Base-by-base conservation (phyloP, 2,888 invertebrate genomes). In the Frankliniella intonsa region DNA sequence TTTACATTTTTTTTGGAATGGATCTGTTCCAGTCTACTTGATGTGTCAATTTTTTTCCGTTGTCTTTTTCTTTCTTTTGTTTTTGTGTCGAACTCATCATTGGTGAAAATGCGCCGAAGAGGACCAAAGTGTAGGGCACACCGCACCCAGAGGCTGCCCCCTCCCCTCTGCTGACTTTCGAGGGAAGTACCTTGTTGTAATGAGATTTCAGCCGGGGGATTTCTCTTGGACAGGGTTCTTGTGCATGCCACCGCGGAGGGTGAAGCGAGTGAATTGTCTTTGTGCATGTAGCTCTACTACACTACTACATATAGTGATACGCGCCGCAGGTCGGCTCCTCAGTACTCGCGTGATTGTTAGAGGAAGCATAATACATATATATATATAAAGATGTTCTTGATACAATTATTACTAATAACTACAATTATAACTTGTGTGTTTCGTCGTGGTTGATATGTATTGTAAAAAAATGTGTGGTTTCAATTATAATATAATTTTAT, bases 401-500 rank as follows among this genome's bases (percentile, higher is more conserved):
- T 22, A 25, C 25, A 22, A 76, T 11, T 25, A 22, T 76, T 76
- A 11, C 25, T 22, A 76, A 12, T 25, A 76, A 25, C 11, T 12
- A 76, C 12, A 25, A 76, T 12, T 22, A 19, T 76, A 25, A 76
- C 25, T 8, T 76, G 69, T 76, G 69, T 76, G 69, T 76, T 76
- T 76, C 25, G 25, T 76, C 22, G 12, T 76, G 22, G 69, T 76
- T 76, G 25, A 25, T 76, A 25, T 25, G 5, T 55, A 10, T 55
- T 55, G 14, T 55, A 55, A 55, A 55, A 55, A 55, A n/a, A 76
- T 76, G 69, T 76, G 69, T 76, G 69, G 12, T 76, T 25, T 76
- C 69, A 76, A 76, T 76, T 76, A 25, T 22, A 25, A 55, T 7
- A 76, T 25, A 76, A 1, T 25, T 76, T n/a, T 69, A 25, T 25